phyloP scores from a whole-genome alignment of 2,113 vertebrate species.

The Sciurus niger region DNA sequence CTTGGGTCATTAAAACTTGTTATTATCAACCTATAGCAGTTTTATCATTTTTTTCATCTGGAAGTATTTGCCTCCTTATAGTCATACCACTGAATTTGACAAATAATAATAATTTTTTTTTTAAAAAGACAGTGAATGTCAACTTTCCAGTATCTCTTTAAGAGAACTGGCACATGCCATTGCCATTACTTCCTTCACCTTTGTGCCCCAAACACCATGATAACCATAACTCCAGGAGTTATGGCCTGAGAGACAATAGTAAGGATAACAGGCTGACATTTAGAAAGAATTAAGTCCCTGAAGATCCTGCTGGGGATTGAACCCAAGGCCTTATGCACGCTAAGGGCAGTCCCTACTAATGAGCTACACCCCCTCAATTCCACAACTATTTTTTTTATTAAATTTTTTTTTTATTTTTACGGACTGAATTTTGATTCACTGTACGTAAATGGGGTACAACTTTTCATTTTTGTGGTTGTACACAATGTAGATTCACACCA shows the following conservation, averaged over 20 bases:
- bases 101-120: constrained; percentile 21
- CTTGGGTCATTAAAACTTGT: neutral
- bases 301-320: neutral
- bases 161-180: neutral
- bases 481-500: too few relatives aligned
- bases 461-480: too few relatives aligned
- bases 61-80: neutral
- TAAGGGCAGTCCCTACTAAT: neutral
- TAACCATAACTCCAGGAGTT: neutral
- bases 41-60: constrained; percentile 9
- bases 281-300: neutral
- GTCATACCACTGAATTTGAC: neutral
- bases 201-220: neutral
- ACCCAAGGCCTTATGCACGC: neutral
- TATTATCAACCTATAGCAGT: neutral
- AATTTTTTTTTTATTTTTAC: too few relatives aligned
- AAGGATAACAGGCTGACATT: constrained; percentile 14
- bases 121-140: neutral
- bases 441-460: too few relatives aligned
- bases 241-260: neutral
- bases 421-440: too few relatives aligned
- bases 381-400: neutral
- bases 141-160: constrained; percentile 16
- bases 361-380: fast-evolving
- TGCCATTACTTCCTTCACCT: neutral